Percentiles rank a stretch among this genome's conserved stretches.
These are phyloP conservation scores for Oscheius myriophilus DNA, from an alignment of 2,888 invertebrate genomes.

Conservation along the genomic window DNA sequence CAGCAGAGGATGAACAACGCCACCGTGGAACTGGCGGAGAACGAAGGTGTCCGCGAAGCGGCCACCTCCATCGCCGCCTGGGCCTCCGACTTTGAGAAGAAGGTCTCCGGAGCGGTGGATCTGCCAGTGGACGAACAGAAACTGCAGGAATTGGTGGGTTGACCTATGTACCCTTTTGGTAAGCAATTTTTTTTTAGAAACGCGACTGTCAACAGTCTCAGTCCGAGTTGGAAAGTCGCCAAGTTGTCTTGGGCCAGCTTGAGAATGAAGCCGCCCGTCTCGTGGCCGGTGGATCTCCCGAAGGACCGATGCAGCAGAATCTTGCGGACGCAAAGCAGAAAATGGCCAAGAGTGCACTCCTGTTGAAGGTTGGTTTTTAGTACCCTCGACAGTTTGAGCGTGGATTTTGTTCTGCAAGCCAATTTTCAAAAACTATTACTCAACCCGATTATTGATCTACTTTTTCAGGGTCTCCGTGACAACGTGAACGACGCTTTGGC, in stretches of 20 bases:
- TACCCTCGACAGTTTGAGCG: too few species aligned
- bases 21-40: conserved; percentile 41
- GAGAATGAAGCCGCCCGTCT: conserved; percentile 33
- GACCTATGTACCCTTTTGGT: too few species aligned
- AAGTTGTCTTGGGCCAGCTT: conserved; percentile 38
- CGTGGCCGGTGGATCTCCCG: neutral
- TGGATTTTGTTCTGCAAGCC: too few species aligned
- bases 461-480: conserved; percentile 40
- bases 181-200: conserved; percentile 29
- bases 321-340: conserved; percentile 16
- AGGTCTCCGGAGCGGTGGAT: conserved; percentile 34
- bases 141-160: conserved; percentile 34
- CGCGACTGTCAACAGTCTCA: conserved; percentile 45
- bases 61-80: conserved; percentile 40
- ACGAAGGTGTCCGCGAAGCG: conserved; percentile 52
- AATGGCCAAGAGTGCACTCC: conserved; percentile 2
- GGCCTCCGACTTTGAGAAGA: conserved; percentile 35
- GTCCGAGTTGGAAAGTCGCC: conserved; percentile 51
- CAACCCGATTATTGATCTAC: neutral
- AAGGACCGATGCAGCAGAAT: neutral
- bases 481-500: conserved; percentile 52
- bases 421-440: neutral
- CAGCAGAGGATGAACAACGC: conserved; percentile 49
- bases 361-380: neutral
- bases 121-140: conserved; percentile 43